Percentiles rank a stretch among this genome's conserved stretches.
These are phyloP conservation scores for Sympetrum striolatum DNA, from an alignment of 2,888 invertebrate species.

Conservation along the genomic window DNA sequence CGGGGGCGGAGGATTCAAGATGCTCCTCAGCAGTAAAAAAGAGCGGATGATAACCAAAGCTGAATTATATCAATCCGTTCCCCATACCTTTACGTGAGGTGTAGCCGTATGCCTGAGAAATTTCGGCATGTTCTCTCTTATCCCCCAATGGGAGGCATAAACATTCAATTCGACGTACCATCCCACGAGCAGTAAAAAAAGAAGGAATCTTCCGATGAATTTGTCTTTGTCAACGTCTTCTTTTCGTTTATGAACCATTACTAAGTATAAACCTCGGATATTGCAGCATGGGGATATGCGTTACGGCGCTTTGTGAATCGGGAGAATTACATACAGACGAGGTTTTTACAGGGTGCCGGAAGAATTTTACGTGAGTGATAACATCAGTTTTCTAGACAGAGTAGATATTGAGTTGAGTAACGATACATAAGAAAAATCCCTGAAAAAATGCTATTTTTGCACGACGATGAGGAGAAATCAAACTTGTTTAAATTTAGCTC, in stretches of 20 bases:
- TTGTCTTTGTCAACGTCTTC: background rate
- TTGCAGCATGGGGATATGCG: background rate
- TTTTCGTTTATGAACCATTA: background rate
- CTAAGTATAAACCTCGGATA: background rate
- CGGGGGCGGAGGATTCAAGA: background rate
- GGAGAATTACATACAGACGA: too few species aligned
- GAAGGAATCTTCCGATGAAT: background rate
- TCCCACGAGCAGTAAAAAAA: background rate
- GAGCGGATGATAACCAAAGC: background rate
- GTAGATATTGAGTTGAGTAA: too few species aligned
- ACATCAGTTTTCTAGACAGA: too few species aligned
- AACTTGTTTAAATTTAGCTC: too few species aligned
- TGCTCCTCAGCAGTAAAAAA: background rate
- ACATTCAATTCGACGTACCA: constrained; percentile 13
- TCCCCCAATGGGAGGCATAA: background rate
- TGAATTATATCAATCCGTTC: constrained; percentile 21
- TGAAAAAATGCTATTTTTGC: too few species aligned
- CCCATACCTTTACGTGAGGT: background rate
- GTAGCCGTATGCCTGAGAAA: background rate
- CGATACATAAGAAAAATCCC: too few species aligned
- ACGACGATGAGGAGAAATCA: too few species aligned
- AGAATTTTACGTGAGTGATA: background rate
- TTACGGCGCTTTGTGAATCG: too few species aligned
- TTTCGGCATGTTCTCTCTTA: background rate
- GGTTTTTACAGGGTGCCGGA: background rate